Conservation (phyloP, 2,888 invertebrate species). For the Ferrisia virgata region DNA sequence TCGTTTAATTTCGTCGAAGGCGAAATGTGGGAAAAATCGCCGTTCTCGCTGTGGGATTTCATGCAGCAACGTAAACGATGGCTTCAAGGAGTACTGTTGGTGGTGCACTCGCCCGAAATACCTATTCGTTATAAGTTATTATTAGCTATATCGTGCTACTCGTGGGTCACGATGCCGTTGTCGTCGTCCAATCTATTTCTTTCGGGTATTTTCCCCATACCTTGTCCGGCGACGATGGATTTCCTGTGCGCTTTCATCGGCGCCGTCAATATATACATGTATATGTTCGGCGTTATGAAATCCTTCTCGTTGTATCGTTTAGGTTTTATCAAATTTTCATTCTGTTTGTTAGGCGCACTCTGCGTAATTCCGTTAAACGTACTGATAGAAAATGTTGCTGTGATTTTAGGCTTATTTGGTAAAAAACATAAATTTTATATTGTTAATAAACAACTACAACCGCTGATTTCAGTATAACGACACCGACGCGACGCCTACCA, state of each 20-base stretch:
- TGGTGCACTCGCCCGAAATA: constrained; percentile 81
- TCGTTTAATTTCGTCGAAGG: constrained; percentile 94
- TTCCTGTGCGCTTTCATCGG: constrained; percentile 86
- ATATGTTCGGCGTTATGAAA: constrained; percentile 94
- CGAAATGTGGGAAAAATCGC: constrained; percentile 98
- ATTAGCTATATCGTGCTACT: constrained; percentile 84
- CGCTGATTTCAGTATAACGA: constrained; percentile 63
- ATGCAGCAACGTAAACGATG: constrained; percentile 94
- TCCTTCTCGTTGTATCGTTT: constrained; percentile 87
- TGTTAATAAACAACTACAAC: constrained; percentile 84
- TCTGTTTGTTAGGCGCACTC: constrained; percentile 81
- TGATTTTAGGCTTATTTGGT: constrained; percentile 89
- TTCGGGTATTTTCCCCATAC: constrained; percentile 82
- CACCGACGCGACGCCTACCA: background rate
- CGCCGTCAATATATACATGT: constrained; percentile 95
- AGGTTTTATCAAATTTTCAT: constrained; percentile 71
- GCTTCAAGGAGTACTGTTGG: constrained; percentile 87
- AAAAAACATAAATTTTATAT: constrained; percentile 97
- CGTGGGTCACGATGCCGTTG: constrained; percentile 92
- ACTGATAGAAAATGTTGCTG: constrained; percentile 90
- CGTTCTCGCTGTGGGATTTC: constrained; percentile 91
- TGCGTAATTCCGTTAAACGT: constrained; percentile 91
- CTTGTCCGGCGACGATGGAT: constrained; percentile 77
- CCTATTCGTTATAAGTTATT: constrained; percentile 75
- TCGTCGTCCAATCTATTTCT: constrained; percentile 85